phyloP scores from a whole-genome alignment of 2,797 vertebrate genomes.

The Lagocephalus sceleratus region DNA sequence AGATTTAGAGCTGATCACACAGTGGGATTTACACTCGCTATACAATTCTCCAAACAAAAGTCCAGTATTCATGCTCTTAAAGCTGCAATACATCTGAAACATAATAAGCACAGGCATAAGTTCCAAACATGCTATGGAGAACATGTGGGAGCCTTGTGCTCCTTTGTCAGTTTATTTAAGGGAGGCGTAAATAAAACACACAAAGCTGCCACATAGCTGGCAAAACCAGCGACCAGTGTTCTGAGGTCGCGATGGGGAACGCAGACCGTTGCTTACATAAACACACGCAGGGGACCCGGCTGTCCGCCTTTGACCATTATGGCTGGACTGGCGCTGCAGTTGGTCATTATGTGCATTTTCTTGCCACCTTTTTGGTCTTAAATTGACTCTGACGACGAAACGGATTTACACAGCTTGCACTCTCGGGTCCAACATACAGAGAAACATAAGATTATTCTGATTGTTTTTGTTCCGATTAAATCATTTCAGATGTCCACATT shows the following conservation, averaged over 20 bases:
- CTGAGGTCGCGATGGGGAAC: conserved; percentile 72
- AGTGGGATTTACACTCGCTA: conserved; percentile 43
- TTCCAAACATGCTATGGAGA: conserved; percentile 61
- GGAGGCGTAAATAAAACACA: conserved; percentile 72
- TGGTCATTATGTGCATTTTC: conserved; percentile 79
- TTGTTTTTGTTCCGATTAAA: no score
- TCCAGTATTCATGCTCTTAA: conserved; percentile 27
- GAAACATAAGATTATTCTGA: no score
- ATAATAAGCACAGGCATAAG: conserved; percentile 36
- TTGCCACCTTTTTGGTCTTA: conserved; percentile 74
- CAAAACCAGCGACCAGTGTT: conserved; percentile 65
- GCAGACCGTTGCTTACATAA: conserved; percentile 69
- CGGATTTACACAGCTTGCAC: conserved; percentile 65
- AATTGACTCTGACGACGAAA: conserved; percentile 73
- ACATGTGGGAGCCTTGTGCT: conserved; percentile 63
- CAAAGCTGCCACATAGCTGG: conserved; percentile 68
- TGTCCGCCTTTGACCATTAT: conserved; percentile 73
- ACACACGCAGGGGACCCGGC: conserved; percentile 69
- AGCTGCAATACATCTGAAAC: conserved; percentile 38
- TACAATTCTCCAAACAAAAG: conserved; percentile 42
- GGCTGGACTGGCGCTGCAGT: conserved; percentile 73
- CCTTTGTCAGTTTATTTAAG: conserved; percentile 76
- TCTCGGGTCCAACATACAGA: no score
- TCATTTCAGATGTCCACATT: no score
- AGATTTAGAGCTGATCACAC: conserved; percentile 46